Conservation (phyloP, 1,140 invertebrate genomes). For the Portunus trituberculatus region DNA sequence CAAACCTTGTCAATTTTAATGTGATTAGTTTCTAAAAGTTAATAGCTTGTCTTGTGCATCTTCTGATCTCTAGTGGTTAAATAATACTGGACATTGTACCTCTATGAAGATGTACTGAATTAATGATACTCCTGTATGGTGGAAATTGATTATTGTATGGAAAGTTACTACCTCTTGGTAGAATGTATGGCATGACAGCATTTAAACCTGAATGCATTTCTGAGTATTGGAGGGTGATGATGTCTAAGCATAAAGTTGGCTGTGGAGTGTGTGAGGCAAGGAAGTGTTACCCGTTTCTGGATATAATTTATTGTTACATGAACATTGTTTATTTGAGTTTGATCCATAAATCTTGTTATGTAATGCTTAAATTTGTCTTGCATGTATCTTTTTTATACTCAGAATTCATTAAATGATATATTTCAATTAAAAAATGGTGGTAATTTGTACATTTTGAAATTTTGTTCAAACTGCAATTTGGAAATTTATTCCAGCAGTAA, state of each 20-base stretch:
- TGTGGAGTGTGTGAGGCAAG: neutral
- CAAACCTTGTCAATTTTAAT: neutral
- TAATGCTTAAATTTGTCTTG: neutral
- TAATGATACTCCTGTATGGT: neutral
- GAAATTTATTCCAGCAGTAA: neutral
- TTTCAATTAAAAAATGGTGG: neutral
- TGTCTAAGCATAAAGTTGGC: neutral
- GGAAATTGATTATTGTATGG: neutral
- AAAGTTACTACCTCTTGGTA: neutral
- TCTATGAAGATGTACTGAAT: neutral
- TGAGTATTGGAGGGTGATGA: neutral
- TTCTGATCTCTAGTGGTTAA: neutral
- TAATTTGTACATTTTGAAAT: neutral
- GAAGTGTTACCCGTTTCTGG: neutral
- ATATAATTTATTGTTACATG: neutral
- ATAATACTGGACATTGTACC: too few relatives aligned
- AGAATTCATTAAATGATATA: too few relatives aligned
- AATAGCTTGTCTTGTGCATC: neutral
- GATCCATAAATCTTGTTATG: neutral
- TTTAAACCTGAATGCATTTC: neutral
- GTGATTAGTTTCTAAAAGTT: neutral
- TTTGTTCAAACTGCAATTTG: neutral
- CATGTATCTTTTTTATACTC: too few relatives aligned
- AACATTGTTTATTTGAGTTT: neutral
- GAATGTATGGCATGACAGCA: neutral